Base-by-base conservation (phyloP, 2,797 vertebrate species). In the Masticophis lateralis region DNA sequence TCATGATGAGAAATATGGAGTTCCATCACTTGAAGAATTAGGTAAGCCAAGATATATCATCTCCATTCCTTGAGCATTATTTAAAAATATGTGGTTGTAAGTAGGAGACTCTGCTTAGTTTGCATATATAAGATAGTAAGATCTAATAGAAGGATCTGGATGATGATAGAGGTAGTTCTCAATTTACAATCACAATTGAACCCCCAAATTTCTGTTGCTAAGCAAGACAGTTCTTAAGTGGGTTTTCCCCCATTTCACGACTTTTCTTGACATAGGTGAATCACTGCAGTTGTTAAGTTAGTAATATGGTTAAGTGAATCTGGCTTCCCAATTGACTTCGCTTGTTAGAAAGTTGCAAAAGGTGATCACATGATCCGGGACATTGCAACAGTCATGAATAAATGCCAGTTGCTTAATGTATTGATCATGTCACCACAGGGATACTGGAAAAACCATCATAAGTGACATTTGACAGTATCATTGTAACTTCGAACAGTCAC, bases 1-100 rank as follows among this genome's bases (percentile, higher is more conserved):
- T 96, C 99, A 99, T 0, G 99, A 99, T 0, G 99, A 99, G 94
- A 99, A 98, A 96, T 99, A 99, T 0, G 99, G 99, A 2, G 99
- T 99, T 47, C 99, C 99, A 0, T 99, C 99, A 0, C 97, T 99
- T 93, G 99, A 99, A 97, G 99, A 99, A 96, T 97, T 99, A n/a
- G 99, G 99, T 99, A 96, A 91, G 96, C 95, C 43, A 89, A 55
- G 43, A 79, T n/a, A 32, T 59, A 86, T 83, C 16, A 87, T 91
- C n/a, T 14, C 43, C 32, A 16, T 61, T 51, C 13, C 22, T 92
- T 87, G n/a, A 18, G 20, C 9, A 51, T 11, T 79, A 16, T 60
- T 43, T n/a, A 90, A 66, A 93, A 74, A 57, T 86, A 83, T 25
- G 37, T 83, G 13, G 53, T 20, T 10, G 7, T 51, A 12, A 13